Conservation (phyloP, 2,888 invertebrate genomes). For the Pristionchus fissidentatus region DNA sequence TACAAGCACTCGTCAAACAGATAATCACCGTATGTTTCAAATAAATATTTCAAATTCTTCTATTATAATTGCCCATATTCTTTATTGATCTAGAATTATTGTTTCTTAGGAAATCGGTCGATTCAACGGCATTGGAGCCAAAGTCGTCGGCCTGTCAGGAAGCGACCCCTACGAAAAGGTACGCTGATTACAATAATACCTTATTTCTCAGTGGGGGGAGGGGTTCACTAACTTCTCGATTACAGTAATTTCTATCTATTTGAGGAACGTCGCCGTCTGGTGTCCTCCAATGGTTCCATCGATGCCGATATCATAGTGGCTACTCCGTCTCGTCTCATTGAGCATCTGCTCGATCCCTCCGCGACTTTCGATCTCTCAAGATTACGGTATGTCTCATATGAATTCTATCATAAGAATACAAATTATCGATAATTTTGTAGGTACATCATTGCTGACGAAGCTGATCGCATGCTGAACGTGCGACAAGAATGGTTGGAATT, state of each 20-base stretch:
- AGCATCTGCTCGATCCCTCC: slow-evolving; percentile 84
- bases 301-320: slow-evolving; percentile 87
- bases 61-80: not conserved
- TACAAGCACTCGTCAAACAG: slow-evolving; percentile 90
- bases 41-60: not conserved
- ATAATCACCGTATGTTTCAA: slow-evolving; percentile 85
- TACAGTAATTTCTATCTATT: not conserved
- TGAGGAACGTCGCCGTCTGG: slow-evolving; percentile 36
- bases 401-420: not conserved
- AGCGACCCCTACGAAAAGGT: slow-evolving; percentile 57
- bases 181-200: slow-evolving; percentile 17
- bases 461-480: slow-evolving; percentile 92
- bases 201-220: no score
- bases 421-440: slow-evolving; percentile 12
- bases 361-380: slow-evolving; percentile 82
- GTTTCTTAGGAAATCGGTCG: slow-evolving; percentile 62
- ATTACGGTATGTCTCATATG: slow-evolving; percentile 59
- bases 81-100: not conserved
- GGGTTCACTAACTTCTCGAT: no score
- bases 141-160: slow-evolving; percentile 58
- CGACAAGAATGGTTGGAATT: slow-evolving; percentile 92
- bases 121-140: slow-evolving; percentile 59
- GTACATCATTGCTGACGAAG: slow-evolving; percentile 89
- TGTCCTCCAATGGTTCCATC: not conserved
- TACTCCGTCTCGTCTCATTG: slow-evolving; percentile 92